phyloP scores from a whole-genome alignment of 2,888 invertebrate species.

The Gymnoscelis rufifasciata region DNA sequence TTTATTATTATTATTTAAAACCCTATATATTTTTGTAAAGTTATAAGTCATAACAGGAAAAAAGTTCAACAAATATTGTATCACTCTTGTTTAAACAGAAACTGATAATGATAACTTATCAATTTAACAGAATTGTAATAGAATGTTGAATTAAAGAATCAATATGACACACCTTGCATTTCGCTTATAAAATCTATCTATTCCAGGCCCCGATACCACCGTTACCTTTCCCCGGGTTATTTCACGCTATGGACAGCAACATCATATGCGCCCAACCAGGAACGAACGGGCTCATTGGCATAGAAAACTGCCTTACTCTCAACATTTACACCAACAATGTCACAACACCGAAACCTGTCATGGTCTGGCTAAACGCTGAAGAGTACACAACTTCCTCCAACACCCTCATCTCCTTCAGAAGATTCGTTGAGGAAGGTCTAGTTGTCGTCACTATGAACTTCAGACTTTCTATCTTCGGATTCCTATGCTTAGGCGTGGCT shows the following conservation, averaged over 20 bases:
- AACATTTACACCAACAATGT: slow-evolving; percentile 53
- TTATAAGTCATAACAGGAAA: no score
- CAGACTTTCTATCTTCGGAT: slow-evolving; percentile 86
- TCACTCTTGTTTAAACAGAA: no score
- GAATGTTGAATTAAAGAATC: neutral
- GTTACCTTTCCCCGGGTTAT: slow-evolving; percentile 30
- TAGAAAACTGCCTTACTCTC: slow-evolving; percentile 61
- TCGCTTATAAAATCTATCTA: neutral
- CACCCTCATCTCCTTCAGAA: slow-evolving; percentile 64
- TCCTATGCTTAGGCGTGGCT: slow-evolving; percentile 78
- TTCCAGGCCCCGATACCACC: slow-evolving; percentile 41
- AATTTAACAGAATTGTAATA: neutral
- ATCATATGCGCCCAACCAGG: slow-evolving; percentile 58
- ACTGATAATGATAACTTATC: slow-evolving; percentile 16
- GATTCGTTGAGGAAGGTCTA: slow-evolving; percentile 81
- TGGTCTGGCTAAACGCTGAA: slow-evolving; percentile 63
- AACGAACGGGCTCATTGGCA: slow-evolving; percentile 50
- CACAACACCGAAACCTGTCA: slow-evolving; percentile 51
- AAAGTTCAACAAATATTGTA: no score
- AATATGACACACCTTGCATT: slow-evolving; percentile 15
- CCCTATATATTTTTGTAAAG: no score
- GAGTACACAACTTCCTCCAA: slow-evolving; percentile 46
- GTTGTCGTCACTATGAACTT: slow-evolving; percentile 83
- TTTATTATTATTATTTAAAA: no score
- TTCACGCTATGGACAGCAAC: slow-evolving; percentile 43